These are phyloP conservation scores for Rhamnusium bicolor DNA, from an alignment of 2,888 invertebrate genomes.

Conservation along the genomic window DNA sequence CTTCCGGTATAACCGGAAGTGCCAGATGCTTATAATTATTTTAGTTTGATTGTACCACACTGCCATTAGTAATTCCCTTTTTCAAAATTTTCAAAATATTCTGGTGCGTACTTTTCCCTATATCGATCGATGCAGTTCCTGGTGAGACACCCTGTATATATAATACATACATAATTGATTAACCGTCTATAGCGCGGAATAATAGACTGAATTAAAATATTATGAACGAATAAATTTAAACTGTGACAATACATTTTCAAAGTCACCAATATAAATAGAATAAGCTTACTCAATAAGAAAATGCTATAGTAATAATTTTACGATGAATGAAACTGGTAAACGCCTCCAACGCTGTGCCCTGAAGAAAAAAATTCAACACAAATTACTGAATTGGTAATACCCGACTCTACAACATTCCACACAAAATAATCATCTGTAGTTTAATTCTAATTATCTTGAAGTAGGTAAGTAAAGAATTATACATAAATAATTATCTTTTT, in stretches of 20 bases:
- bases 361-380: not conserved
- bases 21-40: no score
- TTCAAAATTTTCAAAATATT: no score
- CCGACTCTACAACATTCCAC: not conserved
- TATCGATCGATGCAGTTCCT: no score
- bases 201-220: not conserved
- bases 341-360: not conserved
- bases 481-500: not conserved
- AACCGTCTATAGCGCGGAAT: not conserved
- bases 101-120: no score
- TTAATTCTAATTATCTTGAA: not conserved
- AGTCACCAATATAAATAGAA: not conserved
- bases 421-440: not conserved
- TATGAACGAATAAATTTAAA: not conserved
- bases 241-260: not conserved
- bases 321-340: not conserved
- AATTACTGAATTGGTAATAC: not conserved
- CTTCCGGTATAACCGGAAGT: no score
- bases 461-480: not conserved
- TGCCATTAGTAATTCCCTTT: no score
- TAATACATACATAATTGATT: no score
- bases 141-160: no score
- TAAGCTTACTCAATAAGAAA: not conserved
- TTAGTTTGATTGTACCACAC: no score
- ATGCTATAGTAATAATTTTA: not conserved